Percentiles rank a stretch among this genome's conserved stretches.
Evolutionary conservation across 1,140 invertebrate genomes (phyloP).

Genomic region (Macrosteles quadrilineatus): DNA sequence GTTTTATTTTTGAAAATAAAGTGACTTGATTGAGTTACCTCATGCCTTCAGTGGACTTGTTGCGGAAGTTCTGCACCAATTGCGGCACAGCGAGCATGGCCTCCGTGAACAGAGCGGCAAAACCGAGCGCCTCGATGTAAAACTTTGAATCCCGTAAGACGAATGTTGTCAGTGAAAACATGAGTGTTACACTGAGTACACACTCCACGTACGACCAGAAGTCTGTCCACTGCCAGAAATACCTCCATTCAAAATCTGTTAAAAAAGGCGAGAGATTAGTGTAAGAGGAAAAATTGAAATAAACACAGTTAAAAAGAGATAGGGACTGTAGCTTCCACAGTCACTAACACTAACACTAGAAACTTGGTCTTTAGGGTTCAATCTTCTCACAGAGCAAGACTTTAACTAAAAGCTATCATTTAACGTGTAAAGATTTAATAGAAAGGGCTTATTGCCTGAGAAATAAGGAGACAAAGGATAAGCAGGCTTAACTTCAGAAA

Average conservation of each 20-base stretch:
- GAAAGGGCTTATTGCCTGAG: no score
- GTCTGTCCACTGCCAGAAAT: conserved; percentile 99
- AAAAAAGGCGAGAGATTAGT: neutral
- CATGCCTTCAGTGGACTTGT: conserved; percentile 95
- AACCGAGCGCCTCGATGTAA: conserved; percentile 89
- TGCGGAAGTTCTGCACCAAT: conserved; percentile 83
- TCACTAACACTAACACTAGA: no score
- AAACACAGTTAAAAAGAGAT: no score
- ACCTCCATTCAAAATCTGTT: conserved; percentile 84
- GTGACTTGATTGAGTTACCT: conserved; percentile 67
- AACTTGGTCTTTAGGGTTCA: no score
- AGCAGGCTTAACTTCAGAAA: no score
- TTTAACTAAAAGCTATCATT: no score
- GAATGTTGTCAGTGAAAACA: conserved; percentile 84
- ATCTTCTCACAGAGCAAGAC: no score
- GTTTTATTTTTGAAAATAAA: no score
- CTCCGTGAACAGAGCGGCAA: conserved; percentile 93
- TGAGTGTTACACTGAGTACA: conserved; percentile 80
- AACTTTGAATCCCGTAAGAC: conserved; percentile 76
- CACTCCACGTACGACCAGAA: conserved; percentile 96
- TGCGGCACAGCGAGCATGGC: conserved; percentile 95
- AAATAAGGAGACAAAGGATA: no score
- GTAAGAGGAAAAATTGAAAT: no score
- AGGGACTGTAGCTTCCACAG: no score
- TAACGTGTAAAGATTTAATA: no score